Evolutionary conservation across 2,888 invertebrate species (phyloP).

Genomic region (Rhimphoctona megacephalus): DNA sequence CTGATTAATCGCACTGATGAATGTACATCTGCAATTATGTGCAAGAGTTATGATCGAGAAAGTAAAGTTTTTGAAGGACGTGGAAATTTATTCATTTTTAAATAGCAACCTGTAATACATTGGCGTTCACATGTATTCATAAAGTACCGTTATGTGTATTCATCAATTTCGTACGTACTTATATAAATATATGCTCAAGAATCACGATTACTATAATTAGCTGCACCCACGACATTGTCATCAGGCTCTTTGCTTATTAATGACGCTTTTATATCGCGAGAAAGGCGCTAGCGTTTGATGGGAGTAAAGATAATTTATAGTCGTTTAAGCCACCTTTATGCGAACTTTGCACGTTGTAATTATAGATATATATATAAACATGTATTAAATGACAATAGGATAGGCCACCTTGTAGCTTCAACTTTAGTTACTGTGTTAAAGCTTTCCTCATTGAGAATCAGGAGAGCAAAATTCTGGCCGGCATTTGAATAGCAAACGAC

Average conservation of each 20-base stretch:
- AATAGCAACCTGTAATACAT: conserved; percentile 46
- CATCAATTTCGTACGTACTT: conserved; percentile 39
- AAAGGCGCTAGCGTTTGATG: neutral
- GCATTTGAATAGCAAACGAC: conserved; percentile 84
- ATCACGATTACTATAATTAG: conserved; percentile 76
- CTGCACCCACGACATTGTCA: conserved; percentile 77
- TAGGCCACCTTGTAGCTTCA: conserved; percentile 23
- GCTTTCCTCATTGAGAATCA: conserved; percentile 77
- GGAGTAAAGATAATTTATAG: conserved; percentile 58
- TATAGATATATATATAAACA: neutral
- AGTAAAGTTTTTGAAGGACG: conserved; percentile 70
- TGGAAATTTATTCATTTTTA: conserved; percentile 60
- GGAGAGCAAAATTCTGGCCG: conserved; percentile 77
- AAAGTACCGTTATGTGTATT: conserved; percentile 34
- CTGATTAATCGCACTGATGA: conserved; percentile 54
- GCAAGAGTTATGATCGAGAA: conserved; percentile 69
- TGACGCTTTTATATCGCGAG: conserved; percentile 73
- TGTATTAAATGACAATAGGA: conserved; percentile 62
- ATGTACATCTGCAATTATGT: conserved; percentile 44
- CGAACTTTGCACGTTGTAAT: conserved; percentile 68
- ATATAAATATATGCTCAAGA: conserved; percentile 16
- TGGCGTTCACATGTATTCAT: neutral
- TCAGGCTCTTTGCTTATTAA: conserved; percentile 76
- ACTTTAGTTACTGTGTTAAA: neutral
- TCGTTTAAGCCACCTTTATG: conserved; percentile 73